Conservation (phyloP, 2,888 invertebrate genomes). For the Aphrophora alni region DNA sequence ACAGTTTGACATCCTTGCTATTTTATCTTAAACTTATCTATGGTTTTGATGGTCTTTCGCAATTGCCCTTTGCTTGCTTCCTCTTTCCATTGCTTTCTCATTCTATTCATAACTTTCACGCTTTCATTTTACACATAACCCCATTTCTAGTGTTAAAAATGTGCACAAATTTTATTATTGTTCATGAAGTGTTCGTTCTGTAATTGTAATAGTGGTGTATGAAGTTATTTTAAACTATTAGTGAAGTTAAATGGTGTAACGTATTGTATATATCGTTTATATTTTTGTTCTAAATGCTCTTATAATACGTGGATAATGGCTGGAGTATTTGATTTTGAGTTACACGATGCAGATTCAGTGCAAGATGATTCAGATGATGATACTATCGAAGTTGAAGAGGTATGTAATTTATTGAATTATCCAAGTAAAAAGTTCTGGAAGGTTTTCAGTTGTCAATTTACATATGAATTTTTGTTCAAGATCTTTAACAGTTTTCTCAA, state of each 20-base stretch:
- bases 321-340: conserved; percentile 93
- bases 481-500: too few species aligned
- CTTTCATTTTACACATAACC: conserved; percentile 38
- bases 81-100: neutral
- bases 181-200: neutral
- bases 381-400: conserved; percentile 86
- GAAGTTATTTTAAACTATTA: neutral
- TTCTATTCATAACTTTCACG: conserved; percentile 39
- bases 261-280: neutral
- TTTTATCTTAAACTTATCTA: neutral
- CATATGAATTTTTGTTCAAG: too few species aligned
- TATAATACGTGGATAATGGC: conserved; percentile 63
- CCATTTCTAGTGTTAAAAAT: conserved; percentile 25
- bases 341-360: conserved; percentile 74
- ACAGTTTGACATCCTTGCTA: neutral
- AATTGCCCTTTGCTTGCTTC: neutral
- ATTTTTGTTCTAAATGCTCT: conserved; percentile 34
- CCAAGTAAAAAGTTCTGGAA: too few species aligned
- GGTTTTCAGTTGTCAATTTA: too few species aligned
- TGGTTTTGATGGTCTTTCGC: neutral
- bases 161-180: conserved; percentile 16
- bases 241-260: conserved; percentile 10
- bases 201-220: conserved; percentile 7
- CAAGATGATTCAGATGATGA: conserved; percentile 86
- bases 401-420: conserved; percentile 58